Conservation (phyloP, 2,113 vertebrate genomes). For the Cichladusa arquata region DNA sequence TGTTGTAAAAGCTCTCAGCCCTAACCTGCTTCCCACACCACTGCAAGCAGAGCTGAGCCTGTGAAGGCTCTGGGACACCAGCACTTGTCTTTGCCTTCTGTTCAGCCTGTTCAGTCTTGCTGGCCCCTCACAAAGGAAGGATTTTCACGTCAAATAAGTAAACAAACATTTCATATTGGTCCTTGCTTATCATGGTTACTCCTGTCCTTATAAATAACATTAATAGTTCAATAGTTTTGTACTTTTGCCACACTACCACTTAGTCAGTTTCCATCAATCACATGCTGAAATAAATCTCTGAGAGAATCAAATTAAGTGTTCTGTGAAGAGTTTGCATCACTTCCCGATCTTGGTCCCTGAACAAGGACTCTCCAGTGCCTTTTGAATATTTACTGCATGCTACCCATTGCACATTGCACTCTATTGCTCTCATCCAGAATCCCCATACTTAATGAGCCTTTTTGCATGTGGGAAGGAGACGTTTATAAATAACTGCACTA, state of each 20-base stretch:
- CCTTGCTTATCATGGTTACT: constrained; percentile 26
- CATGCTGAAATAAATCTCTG: constrained; percentile 55
- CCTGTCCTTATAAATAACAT: constrained; percentile 64
- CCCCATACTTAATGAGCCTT: constrained; percentile 34
- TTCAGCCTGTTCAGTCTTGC: background rate
- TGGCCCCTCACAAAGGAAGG: background rate
- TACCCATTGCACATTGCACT: background rate
- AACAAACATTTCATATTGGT: constrained; percentile 19
- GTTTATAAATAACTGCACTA: constrained; percentile 58
- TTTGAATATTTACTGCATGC: constrained; percentile 49
- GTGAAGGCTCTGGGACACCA: background rate
- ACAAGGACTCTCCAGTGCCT: constrained; percentile 37
- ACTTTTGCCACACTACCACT: constrained; percentile 64
- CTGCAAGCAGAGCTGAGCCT: fast-evolving
- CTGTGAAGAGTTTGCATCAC: constrained; percentile 50
- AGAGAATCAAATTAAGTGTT: constrained; percentile 61
- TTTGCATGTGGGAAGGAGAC: constrained; percentile 12
- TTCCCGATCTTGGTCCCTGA: constrained; percentile 7
- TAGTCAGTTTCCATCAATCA: constrained; percentile 65
- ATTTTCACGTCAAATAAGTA: background rate
- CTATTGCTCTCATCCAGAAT: constrained; percentile 24
- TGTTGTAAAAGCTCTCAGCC: background rate
- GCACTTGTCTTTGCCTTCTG: background rate
- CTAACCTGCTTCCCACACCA: background rate
- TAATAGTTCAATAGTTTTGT: constrained; percentile 66